Conservation (phyloP, 2,113 vertebrate genomes). For the Coptodon rendalli region DNA sequence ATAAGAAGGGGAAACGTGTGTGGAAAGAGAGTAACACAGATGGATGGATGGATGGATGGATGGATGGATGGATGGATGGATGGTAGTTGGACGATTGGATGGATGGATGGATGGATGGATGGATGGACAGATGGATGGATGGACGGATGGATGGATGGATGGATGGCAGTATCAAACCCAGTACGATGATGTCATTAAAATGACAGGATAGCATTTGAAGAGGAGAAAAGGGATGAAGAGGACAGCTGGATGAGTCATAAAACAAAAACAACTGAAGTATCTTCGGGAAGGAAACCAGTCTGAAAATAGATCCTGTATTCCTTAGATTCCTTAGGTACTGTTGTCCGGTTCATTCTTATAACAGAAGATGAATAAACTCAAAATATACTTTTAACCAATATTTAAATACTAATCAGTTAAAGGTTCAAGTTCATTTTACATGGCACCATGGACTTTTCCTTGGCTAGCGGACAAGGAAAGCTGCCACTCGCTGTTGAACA, state of each 20-base stretch:
- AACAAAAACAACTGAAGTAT: not conserved
- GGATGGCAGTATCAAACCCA: not conserved
- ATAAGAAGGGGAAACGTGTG: fast-evolving
- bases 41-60: not conserved
- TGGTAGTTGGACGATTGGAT: fast-evolving
- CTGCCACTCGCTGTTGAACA: not conserved
- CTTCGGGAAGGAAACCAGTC: not conserved
- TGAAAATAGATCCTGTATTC: not conserved
- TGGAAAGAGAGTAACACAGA: not conserved
- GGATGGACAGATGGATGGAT: too few relatives aligned
- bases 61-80: not conserved
- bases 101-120: not conserved
- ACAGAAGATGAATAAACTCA: not conserved
- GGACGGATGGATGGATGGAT: too few relatives aligned
- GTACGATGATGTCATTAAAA: not conserved
- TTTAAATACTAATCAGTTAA: not conserved
- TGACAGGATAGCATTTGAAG: not conserved
- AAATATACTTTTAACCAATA: not conserved
- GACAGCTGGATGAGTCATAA: not conserved
- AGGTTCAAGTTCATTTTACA: not conserved
- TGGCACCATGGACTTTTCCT: not conserved
- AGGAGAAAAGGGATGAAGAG: not conserved
- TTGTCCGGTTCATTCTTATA: not conserved
- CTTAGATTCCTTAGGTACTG: not conserved
- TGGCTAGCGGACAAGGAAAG: not conserved